Conservation (phyloP, 2,888 invertebrate genomes). For the Parapristionchus giblindavisi region DNA sequence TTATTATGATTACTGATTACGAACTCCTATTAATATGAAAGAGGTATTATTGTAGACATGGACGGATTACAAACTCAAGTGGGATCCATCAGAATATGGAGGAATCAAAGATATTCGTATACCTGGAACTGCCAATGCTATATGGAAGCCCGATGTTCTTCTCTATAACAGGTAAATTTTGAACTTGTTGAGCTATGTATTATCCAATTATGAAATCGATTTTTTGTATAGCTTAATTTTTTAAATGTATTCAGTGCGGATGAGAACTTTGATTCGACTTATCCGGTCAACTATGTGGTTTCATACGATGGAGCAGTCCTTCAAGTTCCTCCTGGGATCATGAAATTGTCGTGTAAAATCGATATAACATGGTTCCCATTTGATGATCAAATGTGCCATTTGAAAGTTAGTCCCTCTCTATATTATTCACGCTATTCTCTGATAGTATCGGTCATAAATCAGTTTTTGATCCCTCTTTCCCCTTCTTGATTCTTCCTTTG, state of each 20-base stretch:
- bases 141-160: slow-evolving; percentile 60
- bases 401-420: slow-evolving; percentile 46
- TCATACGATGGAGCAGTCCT: slow-evolving; percentile 91
- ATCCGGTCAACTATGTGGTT: slow-evolving; percentile 76
- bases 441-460: neutral
- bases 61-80: slow-evolving; percentile 62
- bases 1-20: neutral
- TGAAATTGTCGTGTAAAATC: slow-evolving; percentile 81
- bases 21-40: neutral
- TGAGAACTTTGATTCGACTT: slow-evolving; percentile 62
- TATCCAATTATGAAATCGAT: neutral
- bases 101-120: slow-evolving; percentile 59
- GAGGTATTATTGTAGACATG: too few relatives aligned
- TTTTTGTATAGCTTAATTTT: neutral
- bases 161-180: slow-evolving; percentile 54
- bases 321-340: slow-evolving; percentile 85
- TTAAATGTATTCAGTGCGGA: slow-evolving; percentile 45
- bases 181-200: neutral
- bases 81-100: slow-evolving; percentile 60
- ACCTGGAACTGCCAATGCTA: slow-evolving; percentile 56
- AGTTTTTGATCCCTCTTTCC: neutral
- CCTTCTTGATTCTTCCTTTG: neutral
- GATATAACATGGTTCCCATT: slow-evolving; percentile 85
- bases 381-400: slow-evolving; percentile 74
- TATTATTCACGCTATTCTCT: neutral